Base-by-base conservation (phyloP, 1,140 invertebrate genomes). In the Eueides isabella region DNA sequence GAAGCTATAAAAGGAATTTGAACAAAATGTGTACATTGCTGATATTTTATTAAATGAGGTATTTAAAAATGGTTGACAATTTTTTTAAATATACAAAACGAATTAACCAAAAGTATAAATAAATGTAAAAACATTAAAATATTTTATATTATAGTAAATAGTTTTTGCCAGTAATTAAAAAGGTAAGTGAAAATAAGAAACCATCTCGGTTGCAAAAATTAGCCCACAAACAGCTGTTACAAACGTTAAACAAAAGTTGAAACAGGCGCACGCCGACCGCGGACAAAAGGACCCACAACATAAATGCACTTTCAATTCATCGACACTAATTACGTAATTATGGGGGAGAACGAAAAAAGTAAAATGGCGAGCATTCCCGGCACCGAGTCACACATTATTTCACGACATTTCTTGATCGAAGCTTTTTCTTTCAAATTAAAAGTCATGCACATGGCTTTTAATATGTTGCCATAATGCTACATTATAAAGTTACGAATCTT, bases 311-410 rank as follows among this genome's bases (percentile, higher is more conserved):
- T 85, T 84, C 85, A 90, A 90, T 91, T 90, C 87, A 87, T 88
- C 85, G 87, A 73, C 83, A 86, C 87, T 91, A 89, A 91, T 91
- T 90, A 89, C 88, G 87, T 91, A 91, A 91, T 91, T 89, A 91
- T 85, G 80, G 88, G 85, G 87, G 82, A 80, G 75, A 76, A 75
- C 66, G 79, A 86, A 84, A 85, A 85, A 69, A 16, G 77, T 80
- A 82, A 86, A 90, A 90, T 90, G 86, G 88, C 88, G 80, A 83
- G 84, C 88, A 88, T 89, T 86, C 88, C 80, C 79, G 80, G 81
- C 85, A 81, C 80, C 84, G 64, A 81, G 75, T 88, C 84, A 88
- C 88, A 85, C 88, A 85, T 90, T 89, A 88, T 76, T 81, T 78
- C 81, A 85, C 82, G 84, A 88, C 84, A 84, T 84, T 86, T 85